phyloP scores from a whole-genome alignment of 2,888 invertebrate genomes.

The Cerastis leucographa region DNA sequence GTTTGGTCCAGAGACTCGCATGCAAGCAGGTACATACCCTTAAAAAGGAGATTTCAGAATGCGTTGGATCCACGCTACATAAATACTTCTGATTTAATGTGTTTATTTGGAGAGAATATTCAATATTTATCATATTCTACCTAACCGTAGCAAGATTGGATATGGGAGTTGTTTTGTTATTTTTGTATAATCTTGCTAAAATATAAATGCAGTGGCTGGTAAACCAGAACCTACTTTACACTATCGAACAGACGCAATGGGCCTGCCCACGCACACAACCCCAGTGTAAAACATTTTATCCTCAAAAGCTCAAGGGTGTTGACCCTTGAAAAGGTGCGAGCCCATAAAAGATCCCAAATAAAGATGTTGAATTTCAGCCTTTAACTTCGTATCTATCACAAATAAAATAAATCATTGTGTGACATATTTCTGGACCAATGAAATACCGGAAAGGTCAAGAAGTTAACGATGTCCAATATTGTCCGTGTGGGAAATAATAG shows the following conservation, averaged over 20 bases:
- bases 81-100: too few relatives aligned
- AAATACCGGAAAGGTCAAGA: constrained; percentile 61
- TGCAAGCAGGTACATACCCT: constrained; percentile 91
- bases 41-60: not conserved
- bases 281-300: constrained; percentile 19
- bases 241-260: constrained; percentile 8
- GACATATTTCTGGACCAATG: constrained; percentile 58
- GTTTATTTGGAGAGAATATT: not conserved
- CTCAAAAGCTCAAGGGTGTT: constrained; percentile 17
- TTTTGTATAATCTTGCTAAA: not conserved
- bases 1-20: constrained; percentile 91
- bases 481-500: constrained; percentile 58
- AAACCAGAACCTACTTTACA: not conserved
- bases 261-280: not conserved
- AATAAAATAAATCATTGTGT: constrained; percentile 60
- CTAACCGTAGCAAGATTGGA: not conserved
- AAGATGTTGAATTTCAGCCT: constrained; percentile 41
- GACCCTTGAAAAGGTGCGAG: constrained; percentile 43
- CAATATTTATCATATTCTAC: not conserved
- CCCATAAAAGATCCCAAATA: constrained; percentile 39
- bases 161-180: not conserved
- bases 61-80: not conserved
- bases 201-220: not conserved
- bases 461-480: constrained; percentile 63
- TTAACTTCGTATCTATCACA: constrained; percentile 53